phyloP scores from a whole-genome alignment of 2,888 invertebrate genomes.

The Dynastes maya region DNA sequence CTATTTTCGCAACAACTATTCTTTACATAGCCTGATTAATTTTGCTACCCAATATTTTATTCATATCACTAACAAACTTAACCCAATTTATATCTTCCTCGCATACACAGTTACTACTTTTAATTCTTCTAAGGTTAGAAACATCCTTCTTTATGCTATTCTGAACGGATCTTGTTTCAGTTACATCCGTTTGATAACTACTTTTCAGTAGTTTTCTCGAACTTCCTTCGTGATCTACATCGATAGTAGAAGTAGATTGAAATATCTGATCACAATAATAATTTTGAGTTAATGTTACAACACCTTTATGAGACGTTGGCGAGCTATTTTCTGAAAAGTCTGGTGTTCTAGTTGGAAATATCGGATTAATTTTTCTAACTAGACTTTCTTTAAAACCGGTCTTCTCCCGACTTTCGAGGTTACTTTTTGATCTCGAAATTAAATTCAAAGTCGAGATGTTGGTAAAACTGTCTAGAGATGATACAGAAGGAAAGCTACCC shows the following conservation, averaged over 20 bases:
- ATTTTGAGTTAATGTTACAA: slow-evolving; percentile 47
- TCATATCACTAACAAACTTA: slow-evolving; percentile 71
- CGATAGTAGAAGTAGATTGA: slow-evolving; percentile 6
- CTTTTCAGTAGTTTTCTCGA: not conserved
- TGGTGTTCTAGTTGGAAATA: slow-evolving; percentile 3
- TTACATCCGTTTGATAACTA: not conserved
- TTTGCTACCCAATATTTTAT: slow-evolving; percentile 71
- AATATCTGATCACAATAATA: slow-evolving; percentile 44
- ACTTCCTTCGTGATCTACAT: not conserved
- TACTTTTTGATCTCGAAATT: slow-evolving; percentile 22
- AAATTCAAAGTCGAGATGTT: slow-evolving; percentile 33
- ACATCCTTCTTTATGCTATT: slow-evolving; percentile 32
- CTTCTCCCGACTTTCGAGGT: not conserved
- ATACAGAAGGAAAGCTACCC: slow-evolving; percentile 16
- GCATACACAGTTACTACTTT: not conserved
- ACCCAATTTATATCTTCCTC: slow-evolving; percentile 72
- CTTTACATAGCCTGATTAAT: slow-evolving; percentile 62
- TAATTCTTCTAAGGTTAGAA: slow-evolving; percentile 32
- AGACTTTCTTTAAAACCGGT: not conserved
- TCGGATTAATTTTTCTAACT: slow-evolving; percentile 27
- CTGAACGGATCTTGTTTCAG: slow-evolving; percentile 25
- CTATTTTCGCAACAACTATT: too few relatives aligned
- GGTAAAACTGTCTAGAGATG: slow-evolving; percentile 34
- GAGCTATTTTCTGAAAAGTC: slow-evolving; percentile 9
- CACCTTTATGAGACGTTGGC: not conserved